Evolutionary conservation across 1,140 invertebrate genomes (phyloP).

Genomic region (Galleria mellonella): DNA sequence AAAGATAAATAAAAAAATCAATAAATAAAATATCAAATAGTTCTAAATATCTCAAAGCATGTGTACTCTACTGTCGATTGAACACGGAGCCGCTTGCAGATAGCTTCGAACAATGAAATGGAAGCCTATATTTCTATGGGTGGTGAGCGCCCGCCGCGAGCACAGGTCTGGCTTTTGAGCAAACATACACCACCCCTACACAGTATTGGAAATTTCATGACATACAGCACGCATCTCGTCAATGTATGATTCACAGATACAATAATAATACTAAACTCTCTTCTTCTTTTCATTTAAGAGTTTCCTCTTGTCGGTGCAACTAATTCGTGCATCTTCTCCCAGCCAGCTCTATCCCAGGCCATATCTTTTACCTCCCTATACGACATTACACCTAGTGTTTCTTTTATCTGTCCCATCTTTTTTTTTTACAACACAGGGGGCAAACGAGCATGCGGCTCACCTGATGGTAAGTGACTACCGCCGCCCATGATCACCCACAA

Average conservation of each 20-base stretch:
- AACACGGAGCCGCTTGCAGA: conserved; percentile 28
- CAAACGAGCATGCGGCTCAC: too few species aligned
- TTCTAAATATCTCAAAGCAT: background rate
- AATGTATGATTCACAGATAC: background rate
- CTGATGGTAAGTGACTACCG: too few species aligned
- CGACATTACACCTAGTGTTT: too few species aligned
- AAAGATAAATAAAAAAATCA: background rate
- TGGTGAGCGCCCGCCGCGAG: background rate
- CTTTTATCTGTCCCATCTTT: too few species aligned
- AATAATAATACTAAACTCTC: background rate
- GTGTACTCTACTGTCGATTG: conserved; percentile 19
- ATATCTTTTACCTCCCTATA: too few species aligned
- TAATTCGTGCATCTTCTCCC: too few species aligned
- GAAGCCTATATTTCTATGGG: conserved; percentile 39
- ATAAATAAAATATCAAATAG: background rate
- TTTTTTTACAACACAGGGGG: too few species aligned
- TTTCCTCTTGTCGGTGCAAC: too few species aligned
- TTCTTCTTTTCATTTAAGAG: too few species aligned
- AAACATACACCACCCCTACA: background rate
- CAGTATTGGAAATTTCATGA: background rate
- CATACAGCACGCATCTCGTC: background rate
- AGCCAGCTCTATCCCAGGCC: too few species aligned
- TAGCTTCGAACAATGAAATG: conserved; percentile 54
- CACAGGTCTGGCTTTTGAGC: background rate
- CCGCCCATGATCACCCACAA: too few species aligned